Percentiles rank a stretch among this genome's conserved stretches.
Conservation (phyloP, 1,140 invertebrate species). For the Aphaenogaster ashmeadi region DNA sequence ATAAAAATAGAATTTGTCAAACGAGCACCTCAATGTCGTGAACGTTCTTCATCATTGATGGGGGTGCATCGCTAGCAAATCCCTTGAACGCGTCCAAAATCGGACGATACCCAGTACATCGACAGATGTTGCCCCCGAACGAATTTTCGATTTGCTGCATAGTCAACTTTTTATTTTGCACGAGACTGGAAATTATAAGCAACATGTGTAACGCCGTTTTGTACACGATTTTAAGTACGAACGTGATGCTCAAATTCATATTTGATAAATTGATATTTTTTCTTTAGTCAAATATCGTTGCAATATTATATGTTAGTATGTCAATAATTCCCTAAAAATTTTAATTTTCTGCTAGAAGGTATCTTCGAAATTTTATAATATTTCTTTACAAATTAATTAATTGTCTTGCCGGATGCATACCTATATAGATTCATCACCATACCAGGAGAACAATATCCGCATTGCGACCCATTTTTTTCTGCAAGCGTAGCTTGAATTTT, state of each 20-base stretch:
- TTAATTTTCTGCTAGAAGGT: too few relatives aligned
- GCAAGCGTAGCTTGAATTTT: slow-evolving; percentile 90
- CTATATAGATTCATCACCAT: slow-evolving; percentile 96
- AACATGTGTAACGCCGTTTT: background rate
- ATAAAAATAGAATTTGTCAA: background rate
- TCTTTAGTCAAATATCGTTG: background rate
- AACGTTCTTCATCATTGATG: slow-evolving; percentile 85
- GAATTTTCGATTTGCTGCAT: slow-evolving; percentile 92
- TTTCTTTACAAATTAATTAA: background rate
- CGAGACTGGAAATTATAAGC: slow-evolving; percentile 69
- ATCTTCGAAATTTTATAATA: background rate
- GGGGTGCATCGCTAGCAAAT: slow-evolving; percentile 89
- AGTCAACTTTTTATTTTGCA: slow-evolving; percentile 86
- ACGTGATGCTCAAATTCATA: too few relatives aligned
- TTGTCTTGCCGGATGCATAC: slow-evolving; percentile 75
- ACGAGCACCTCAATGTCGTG: slow-evolving; percentile 89
- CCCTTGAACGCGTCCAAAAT: slow-evolving; percentile 95
- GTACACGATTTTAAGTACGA: too few relatives aligned
- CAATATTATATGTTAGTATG: background rate
- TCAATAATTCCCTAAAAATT: background rate
- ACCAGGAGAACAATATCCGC: slow-evolving; percentile 94
- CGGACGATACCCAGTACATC: slow-evolving; percentile 95
- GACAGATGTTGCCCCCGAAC: slow-evolving; percentile 94
- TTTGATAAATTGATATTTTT: too few relatives aligned
- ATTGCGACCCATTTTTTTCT: slow-evolving; percentile 92